Evolutionary conservation across 2,113 vertebrate genomes (phyloP).

Genomic region (Neoarius graeffei): DNA sequence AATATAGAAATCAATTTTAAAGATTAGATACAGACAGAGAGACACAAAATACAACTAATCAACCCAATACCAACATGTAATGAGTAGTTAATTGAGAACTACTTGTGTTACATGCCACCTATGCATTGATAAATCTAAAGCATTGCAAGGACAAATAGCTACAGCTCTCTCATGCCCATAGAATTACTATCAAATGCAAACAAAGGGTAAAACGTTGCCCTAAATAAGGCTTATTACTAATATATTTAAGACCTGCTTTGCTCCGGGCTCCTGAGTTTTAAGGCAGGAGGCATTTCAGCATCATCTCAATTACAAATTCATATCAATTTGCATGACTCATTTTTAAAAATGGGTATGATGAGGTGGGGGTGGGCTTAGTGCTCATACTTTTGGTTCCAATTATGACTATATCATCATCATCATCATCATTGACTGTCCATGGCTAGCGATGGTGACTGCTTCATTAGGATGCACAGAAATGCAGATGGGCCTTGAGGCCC

Average conservation of each 20-base stretch:
- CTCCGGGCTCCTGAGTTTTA: too few species aligned
- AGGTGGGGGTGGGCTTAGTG: too few species aligned
- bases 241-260: not conserved
- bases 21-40: not conserved
- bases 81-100: slow-evolving; percentile 7
- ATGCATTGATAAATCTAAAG: not conserved
- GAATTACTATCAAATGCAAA: not conserved
- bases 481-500: too few species aligned
- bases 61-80: not conserved
- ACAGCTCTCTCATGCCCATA: not conserved
- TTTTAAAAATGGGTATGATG: too few species aligned
- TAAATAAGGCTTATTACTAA: not conserved
- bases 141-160: not conserved
- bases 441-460: too few species aligned
- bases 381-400: too few species aligned
- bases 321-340: too few species aligned
- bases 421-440: too few species aligned
- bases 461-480: too few species aligned
- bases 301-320: too few species aligned
- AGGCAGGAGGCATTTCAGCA: too few species aligned
- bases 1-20: not conserved
- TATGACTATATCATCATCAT: too few species aligned
- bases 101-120: not conserved
- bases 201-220: not conserved
- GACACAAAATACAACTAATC: not conserved